phyloP scores from a whole-genome alignment of 2,888 invertebrate genomes.

The Chromoteleia sp. region DNA sequence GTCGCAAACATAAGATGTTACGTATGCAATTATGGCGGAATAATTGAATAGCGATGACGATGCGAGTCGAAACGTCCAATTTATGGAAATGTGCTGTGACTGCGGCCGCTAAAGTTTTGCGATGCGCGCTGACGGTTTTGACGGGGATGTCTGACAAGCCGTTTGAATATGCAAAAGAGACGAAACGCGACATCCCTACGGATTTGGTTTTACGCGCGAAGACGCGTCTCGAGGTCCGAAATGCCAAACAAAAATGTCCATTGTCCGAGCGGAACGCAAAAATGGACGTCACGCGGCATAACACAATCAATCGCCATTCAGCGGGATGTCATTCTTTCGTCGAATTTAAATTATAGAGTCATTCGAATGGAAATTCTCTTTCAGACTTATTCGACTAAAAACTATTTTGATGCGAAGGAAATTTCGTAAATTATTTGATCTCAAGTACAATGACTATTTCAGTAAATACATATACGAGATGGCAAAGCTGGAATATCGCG shows the following conservation, averaged over 20 bases:
- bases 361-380: slow-evolving; percentile 9
- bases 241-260: slow-evolving; percentile 14
- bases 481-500: background rate
- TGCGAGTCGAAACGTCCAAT: slow-evolving; percentile 59
- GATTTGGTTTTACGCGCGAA: slow-evolving; percentile 35
- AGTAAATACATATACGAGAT: background rate
- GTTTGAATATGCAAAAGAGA: slow-evolving; percentile 71
- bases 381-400: background rate
- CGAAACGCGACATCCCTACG: slow-evolving; percentile 24
- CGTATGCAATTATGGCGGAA: slow-evolving; percentile 64
- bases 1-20: slow-evolving; percentile 63
- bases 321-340: slow-evolving; percentile 2
- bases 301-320: slow-evolving; percentile 49
- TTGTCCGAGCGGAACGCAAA: slow-evolving; percentile 4
- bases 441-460: no score
- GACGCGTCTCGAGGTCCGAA: slow-evolving; percentile 16
- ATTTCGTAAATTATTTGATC: no score
- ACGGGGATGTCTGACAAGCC: slow-evolving; percentile 65
- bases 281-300: background rate
- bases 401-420: background rate
- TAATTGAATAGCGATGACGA: slow-evolving; percentile 67
- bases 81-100: slow-evolving; percentile 64
- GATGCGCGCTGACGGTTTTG: slow-evolving; percentile 61
- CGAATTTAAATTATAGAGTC: slow-evolving; percentile 8
- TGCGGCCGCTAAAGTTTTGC: slow-evolving; percentile 58